Conservation (phyloP, 2,113 vertebrate species). For the Phaetusa simplex region DNA sequence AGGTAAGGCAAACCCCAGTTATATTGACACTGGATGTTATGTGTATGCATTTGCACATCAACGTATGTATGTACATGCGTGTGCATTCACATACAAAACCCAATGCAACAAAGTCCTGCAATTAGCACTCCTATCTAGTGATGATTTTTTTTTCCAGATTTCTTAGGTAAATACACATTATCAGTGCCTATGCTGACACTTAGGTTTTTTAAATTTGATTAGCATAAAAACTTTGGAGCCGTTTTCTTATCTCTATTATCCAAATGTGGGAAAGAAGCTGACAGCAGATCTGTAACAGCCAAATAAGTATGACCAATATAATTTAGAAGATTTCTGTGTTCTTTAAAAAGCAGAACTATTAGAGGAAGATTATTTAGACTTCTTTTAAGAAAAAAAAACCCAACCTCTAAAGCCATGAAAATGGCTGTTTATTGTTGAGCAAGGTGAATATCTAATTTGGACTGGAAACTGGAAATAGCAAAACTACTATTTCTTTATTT, state of each 20-base stretch:
- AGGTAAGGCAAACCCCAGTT: neutral
- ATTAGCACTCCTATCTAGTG: neutral
- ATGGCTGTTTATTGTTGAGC: neutral
- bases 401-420: neutral
- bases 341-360: neutral
- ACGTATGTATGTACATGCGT: neutral
- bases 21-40: neutral
- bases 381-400: neutral
- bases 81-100: neutral
- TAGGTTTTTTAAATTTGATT: neutral
- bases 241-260: constrained; percentile 1
- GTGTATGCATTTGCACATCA: neutral
- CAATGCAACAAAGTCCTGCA: neutral
- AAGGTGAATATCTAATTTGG: neutral
- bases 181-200: neutral
- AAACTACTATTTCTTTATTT: neutral
- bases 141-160: neutral
- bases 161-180: neutral
- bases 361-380: neutral
- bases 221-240: neutral
- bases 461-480: neutral
- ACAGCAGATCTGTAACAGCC: neutral
- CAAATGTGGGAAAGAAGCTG: neutral
- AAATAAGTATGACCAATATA: neutral
- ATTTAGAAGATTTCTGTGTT: neutral